A percentile compares a stretch with the other conserved stretches of the same genome.
These are phyloP conservation scores for Emydura subglobosa DNA, from an alignment of 2,113 vertebrate genomes.

Conservation along the genomic window DNA sequence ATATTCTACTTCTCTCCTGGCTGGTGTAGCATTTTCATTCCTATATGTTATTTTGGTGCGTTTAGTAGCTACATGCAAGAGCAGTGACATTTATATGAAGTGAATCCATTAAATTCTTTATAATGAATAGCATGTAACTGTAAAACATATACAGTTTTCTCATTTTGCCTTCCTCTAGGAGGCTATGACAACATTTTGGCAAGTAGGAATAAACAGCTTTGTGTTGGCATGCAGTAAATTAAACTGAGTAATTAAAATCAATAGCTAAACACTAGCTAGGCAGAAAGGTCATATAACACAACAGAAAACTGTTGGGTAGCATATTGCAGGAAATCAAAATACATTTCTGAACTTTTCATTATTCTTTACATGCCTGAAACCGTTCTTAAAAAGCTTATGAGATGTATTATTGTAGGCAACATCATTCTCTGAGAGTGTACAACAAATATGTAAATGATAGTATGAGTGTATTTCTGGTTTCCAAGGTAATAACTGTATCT, in stretches of 20 bases:
- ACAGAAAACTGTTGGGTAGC: slow-evolving; percentile 82
- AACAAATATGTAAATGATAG: slow-evolving; percentile 12
- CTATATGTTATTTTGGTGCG: slow-evolving; percentile 38
- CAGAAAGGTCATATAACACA: slow-evolving; percentile 91
- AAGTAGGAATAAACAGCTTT: slow-evolving; percentile 87
- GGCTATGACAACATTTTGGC: slow-evolving; percentile 85
- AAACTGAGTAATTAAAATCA: slow-evolving; percentile 97
- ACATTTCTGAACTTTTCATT: slow-evolving; percentile 89
- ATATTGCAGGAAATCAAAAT: slow-evolving; percentile 85
- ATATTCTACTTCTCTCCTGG: slow-evolving; percentile 25
- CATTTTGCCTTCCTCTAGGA: slow-evolving; percentile 81
- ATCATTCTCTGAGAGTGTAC: not conserved
- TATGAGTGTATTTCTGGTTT: not conserved
- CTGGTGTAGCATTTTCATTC: slow-evolving; percentile 22
- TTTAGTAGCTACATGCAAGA: slow-evolving; percentile 67
- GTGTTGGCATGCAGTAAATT: slow-evolving; percentile 88
- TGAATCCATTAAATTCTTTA: slow-evolving; percentile 75
- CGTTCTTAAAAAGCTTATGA: slow-evolving; percentile 34
- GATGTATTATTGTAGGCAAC: not conserved
- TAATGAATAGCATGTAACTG: slow-evolving; percentile 77
- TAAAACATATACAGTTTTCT: slow-evolving; percentile 76
- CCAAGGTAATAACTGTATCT: not conserved
- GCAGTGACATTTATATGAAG: slow-evolving; percentile 81
- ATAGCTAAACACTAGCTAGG: slow-evolving; percentile 90
- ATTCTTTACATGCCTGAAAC: slow-evolving; percentile 80